Evolutionary conservation across 2,113 vertebrate genomes (phyloP).

Genomic region (Xiphophorus hellerii): DNA sequence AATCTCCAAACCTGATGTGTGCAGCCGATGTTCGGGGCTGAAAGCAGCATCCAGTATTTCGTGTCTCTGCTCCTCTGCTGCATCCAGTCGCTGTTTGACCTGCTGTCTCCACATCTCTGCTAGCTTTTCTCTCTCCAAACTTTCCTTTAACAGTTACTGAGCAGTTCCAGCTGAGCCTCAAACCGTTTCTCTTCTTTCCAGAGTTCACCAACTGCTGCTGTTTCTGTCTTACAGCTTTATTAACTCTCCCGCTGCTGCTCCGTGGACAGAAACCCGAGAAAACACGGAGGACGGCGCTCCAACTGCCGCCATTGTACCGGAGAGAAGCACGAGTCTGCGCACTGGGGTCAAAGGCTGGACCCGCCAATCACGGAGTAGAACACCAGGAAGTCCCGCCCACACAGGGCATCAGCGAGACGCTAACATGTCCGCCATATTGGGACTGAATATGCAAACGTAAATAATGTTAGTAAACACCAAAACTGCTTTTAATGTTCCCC

Average conservation of each 20-base stretch:
- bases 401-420: too few relatives aligned
- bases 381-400: too few relatives aligned
- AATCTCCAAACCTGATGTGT: neutral
- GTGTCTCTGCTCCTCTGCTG: neutral
- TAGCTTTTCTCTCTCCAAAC: neutral
- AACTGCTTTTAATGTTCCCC: too few relatives aligned
- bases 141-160: neutral
- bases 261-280: neutral
- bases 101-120: conserved; percentile 2
- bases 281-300: neutral
- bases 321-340: neutral
- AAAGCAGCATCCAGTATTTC: neutral
- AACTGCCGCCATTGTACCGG: neutral
- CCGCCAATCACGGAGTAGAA: too few relatives aligned
- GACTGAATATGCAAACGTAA: too few relatives aligned
- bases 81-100: neutral
- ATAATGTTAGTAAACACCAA: too few relatives aligned
- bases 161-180: too few relatives aligned
- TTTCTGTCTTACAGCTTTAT: too few relatives aligned
- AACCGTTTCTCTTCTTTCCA: too few relatives aligned
- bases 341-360: too few relatives aligned
- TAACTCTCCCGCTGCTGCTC: neutral
- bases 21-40: neutral
- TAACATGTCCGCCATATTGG: too few relatives aligned
- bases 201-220: too few relatives aligned